Percentiles rank a stretch among this genome's conserved stretches.
phyloP scores from a whole-genome alignment of 1,140 invertebrate genomes.

The Sinonovacula constricta region DNA sequence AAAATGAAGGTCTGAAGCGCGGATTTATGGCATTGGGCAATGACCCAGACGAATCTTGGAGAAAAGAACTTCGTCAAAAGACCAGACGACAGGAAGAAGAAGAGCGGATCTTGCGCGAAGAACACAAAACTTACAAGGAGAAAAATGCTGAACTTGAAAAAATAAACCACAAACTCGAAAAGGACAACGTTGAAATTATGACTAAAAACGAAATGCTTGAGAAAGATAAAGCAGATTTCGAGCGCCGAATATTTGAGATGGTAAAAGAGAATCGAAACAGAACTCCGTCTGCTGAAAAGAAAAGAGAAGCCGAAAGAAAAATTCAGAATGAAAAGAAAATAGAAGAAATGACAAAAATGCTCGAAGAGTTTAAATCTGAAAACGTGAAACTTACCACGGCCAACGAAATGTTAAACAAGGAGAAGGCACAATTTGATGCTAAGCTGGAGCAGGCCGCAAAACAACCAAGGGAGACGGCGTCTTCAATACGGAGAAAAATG shows the following conservation, averaged over 20 bases:
- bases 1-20: constrained; percentile 46
- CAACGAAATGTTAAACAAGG: constrained; percentile 28
- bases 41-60: constrained; percentile 32
- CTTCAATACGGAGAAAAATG: constrained; percentile 43
- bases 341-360: constrained; percentile 21
- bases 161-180: constrained; percentile 38
- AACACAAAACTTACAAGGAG: constrained; percentile 37
- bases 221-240: constrained; percentile 40
- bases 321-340: constrained; percentile 16
- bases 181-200: constrained; percentile 35
- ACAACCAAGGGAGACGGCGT: constrained; percentile 40
- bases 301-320: constrained; percentile 1
- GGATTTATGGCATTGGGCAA: constrained; percentile 45
- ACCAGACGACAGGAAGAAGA: constrained; percentile 46
- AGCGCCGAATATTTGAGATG: constrained; percentile 26
- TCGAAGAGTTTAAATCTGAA: constrained; percentile 23
- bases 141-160: constrained; percentile 32
- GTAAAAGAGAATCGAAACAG: constrained; percentile 17
- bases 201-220: constrained; percentile 40
- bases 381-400: constrained; percentile 26
- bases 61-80: constrained; percentile 36
- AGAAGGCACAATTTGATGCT: constrained; percentile 38
- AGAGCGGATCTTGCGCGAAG: constrained; percentile 30
- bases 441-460: constrained; percentile 37
- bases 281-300: constrained; percentile 29